Base-by-base conservation (phyloP, 2,797 vertebrate genomes). In the Paratrypauchen microcephalus region DNA sequence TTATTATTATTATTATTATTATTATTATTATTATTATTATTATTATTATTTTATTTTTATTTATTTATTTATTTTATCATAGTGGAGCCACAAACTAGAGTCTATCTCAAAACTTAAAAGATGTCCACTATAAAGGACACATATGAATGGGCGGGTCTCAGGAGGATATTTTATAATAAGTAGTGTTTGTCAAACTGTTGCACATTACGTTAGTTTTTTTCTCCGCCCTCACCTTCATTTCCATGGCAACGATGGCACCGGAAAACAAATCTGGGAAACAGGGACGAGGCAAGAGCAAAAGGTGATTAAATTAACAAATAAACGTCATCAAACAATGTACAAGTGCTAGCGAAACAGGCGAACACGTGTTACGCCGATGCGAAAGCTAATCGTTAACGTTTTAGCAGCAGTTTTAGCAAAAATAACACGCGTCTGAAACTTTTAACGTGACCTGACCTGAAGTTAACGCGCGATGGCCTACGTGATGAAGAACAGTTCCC, bases 191-290 rank as follows among this genome's bases (percentile, higher is more conserved):
- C 32, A 36, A 36, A 36, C 7, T 36, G 7, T 36, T 9, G 8
- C 8, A 32, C 6, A 30, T 30, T 6, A 32, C 13, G 15, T 15
- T 15, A 15, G 55, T 26, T 57, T 57, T 36, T 1, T 15, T 23
- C 23, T 28, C 55, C 24, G 24, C 55, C 48, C 28, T 66, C 24
- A 28, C 75, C 71, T 8, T 0, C 24, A 57, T 83, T 80, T 39
- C 79, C 72, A 59, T 56, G 54, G 78, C 58, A 78, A 87, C 79
- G 28, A 84, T 82, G 86, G 81, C 82, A 24, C 13, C 26, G 0
- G 58, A 58, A 75, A 88, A 87, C 83, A 89, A 66, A 75, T 1
- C 63, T 47, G 62, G 50, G 8, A 82, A 75, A 45, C 18, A 41
- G 63, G 73, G 63, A 78, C 30, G 54, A 0, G 54, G 45, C 6